Evolutionary conservation across 2,113 vertebrate species (phyloP).

Genomic region (Etia nguti): DNA sequence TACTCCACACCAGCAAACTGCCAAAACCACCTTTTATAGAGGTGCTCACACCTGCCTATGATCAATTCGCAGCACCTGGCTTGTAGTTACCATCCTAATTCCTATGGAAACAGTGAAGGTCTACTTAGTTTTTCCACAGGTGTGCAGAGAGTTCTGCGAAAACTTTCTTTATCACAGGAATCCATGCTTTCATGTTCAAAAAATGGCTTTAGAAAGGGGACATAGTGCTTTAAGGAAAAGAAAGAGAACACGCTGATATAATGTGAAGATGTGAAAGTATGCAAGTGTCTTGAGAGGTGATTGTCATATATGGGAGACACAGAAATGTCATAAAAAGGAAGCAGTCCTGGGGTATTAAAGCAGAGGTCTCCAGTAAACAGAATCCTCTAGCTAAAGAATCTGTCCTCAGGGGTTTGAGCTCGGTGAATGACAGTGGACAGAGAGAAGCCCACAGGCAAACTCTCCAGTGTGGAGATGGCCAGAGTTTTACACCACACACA

Average conservation of each 20-base stretch:
- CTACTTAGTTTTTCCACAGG: not conserved
- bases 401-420: constrained; percentile 25
- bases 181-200: not conserved
- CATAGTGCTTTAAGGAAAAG: not conserved
- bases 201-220: not conserved
- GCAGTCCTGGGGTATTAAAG: constrained; percentile 2
- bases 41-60: not conserved
- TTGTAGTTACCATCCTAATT: not conserved
- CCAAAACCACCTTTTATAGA: not conserved
- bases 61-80: not conserved
- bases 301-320: not conserved
- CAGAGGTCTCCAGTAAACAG: not conserved
- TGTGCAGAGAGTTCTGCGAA: not conserved
- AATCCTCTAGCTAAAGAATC: not conserved
- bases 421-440: constrained; percentile 34
- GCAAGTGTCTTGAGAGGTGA: not conserved
- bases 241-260: not conserved
- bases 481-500: not conserved
- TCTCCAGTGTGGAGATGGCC: not conserved
- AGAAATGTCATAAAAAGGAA: not conserved
- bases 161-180: not conserved
- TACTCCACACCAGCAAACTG: not conserved
- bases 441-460: constrained; percentile 12
- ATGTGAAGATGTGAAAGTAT: not conserved
- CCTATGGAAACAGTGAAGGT: not conserved